Evolutionary conservation across 2,797 vertebrate species (phyloP), one percentile per base, ranked within the genome.

Genomic region (Myripristis murdjan): DNA sequence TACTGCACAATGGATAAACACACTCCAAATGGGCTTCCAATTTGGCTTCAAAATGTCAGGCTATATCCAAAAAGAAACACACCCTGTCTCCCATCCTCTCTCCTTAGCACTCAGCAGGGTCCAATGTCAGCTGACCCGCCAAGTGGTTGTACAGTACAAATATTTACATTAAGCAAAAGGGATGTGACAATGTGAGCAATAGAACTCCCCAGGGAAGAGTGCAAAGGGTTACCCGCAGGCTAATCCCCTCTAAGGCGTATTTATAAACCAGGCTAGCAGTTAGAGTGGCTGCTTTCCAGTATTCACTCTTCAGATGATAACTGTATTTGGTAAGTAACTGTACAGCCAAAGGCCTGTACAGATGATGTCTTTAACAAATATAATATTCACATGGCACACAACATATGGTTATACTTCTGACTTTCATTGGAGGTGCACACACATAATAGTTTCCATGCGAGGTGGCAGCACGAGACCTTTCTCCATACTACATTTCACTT

Each of bases 231-330:
- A 74, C 67, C 85, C 78, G 67, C 67, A 37, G 76, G 71, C 77
- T 90, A 89, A 91, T 84, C 82, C 84, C 64, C 43, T 1, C 71
- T 57, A 82, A 81, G 83, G 87, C 86, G 88, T 87, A 86, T 91
- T 91, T 91, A 89, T 84, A 90, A 87, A 91, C 75, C 35, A 6
- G 16, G 58, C 71, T 65, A 61, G 57, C 81, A 66, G 84, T 88
- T 77, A 77, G 76, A 59, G 63, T 82, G 84, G 82, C 85, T 43
- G 6, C 4, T 31, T 59, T 89, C 88, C 81, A 85, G 64, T 59
- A 53, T 79, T 7, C 16, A 68, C 79, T 81, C 81, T 49, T 31
- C 31, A 61, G 63, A 72, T 35, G 8, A 53, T 63, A 77, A 77
- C 77, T 80, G 79, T 67, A 64, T 90, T 88, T 82, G 73, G 74